These are phyloP conservation scores for Petrolisthes cinctipes DNA, from an alignment of 2,888 invertebrate genomes.

Conservation along the genomic window DNA sequence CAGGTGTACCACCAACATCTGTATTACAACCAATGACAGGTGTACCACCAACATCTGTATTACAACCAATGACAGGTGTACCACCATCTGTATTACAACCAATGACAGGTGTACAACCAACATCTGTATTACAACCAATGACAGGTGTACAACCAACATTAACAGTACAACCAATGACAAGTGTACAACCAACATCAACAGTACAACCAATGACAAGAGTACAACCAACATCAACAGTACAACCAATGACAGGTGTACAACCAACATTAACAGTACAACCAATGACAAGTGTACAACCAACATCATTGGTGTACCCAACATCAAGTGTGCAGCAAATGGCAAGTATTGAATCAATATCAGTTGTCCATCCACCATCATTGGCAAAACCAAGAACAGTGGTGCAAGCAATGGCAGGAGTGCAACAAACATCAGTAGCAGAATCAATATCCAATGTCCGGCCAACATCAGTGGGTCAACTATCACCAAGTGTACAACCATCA, in stretches of 20 bases:
- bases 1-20: not conserved
- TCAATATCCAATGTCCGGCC: not conserved
- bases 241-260: not conserved
- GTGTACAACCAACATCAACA: not conserved
- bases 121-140: not conserved
- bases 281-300: not conserved
- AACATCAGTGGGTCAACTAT: not conserved
- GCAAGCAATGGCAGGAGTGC: not conserved
- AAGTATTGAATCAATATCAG: not conserved
- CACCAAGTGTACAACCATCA: not conserved
- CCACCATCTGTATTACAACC: not conserved
- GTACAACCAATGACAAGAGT: not conserved
- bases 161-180: not conserved
- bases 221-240: not conserved
- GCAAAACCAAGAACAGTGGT: not conserved
- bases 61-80: not conserved
- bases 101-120: not conserved
- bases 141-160: not conserved
- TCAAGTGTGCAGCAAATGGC: not conserved
- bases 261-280: not conserved
- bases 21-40: not conserved
- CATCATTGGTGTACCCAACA: not conserved
- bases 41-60: not conserved
- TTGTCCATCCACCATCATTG: not conserved
- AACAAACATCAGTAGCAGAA: not conserved